Percentiles rank a stretch among this genome's conserved stretches.
phyloP scores from a whole-genome alignment of 2,797 vertebrate genomes.

The Falco rusticolus region DNA sequence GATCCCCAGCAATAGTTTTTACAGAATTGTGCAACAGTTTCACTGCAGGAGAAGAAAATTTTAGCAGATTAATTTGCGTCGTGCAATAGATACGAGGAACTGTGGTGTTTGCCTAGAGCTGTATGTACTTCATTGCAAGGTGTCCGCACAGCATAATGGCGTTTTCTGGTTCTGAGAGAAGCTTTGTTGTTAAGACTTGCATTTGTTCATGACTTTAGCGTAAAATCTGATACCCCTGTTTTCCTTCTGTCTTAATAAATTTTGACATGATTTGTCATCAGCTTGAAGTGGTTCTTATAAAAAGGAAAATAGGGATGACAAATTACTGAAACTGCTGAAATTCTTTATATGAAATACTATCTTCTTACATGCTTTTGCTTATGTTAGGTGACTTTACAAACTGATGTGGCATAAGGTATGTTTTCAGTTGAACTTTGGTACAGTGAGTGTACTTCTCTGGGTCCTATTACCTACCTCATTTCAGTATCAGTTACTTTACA shows the following conservation, averaged over 20 bases:
- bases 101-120: neutral
- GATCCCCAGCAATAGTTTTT: neutral
- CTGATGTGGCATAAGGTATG: neutral
- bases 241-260: slow-evolving; percentile 61
- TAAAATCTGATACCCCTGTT: neutral
- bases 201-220: neutral
- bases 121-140: neutral
- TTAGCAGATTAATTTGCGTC: neutral
- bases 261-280: neutral
- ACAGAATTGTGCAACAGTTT: neutral
- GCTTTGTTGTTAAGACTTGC: slow-evolving; percentile 11
- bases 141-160: neutral
- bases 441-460: neutral
- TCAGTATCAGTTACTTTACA: neutral
- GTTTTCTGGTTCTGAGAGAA: slow-evolving; percentile 6
- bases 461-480: neutral
- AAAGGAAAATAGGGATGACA: neutral
- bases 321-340: neutral
- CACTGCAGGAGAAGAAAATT: neutral
- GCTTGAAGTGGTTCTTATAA: neutral
- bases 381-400: neutral
- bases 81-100: neutral
- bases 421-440: neutral
- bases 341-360: neutral
- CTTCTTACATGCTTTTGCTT: neutral